These are phyloP conservation scores for Sphaerolaimus hirsutus DNA, from an alignment of 2,888 invertebrate species.

Conservation along the genomic window DNA sequence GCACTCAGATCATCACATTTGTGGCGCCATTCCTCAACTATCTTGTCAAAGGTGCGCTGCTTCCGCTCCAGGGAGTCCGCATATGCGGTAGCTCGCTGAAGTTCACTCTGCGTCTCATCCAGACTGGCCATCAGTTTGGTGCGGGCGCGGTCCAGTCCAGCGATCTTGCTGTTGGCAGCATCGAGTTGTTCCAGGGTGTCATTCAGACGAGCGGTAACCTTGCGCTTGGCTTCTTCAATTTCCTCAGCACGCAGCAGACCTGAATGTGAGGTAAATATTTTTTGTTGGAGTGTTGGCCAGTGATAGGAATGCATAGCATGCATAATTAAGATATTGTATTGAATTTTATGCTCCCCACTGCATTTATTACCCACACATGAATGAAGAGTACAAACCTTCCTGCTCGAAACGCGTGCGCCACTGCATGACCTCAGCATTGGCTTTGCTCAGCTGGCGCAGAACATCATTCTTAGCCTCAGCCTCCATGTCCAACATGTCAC, in stretches of 20 bases:
- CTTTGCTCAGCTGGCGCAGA: slow-evolving; percentile 94
- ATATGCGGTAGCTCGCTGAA: slow-evolving; percentile 38
- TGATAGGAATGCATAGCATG: no score
- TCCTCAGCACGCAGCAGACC: slow-evolving; percentile 42
- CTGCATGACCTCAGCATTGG: slow-evolving; percentile 50
- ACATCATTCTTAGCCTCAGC: slow-evolving; percentile 84
- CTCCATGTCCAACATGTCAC: slow-evolving; percentile 97
- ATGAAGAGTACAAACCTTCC: no score
- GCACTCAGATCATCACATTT: slow-evolving; percentile 85
- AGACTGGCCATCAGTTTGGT: slow-evolving; percentile 83
- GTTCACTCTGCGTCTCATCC: slow-evolving; percentile 91
- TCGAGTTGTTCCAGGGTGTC: slow-evolving; percentile 92
- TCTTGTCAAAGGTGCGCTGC: slow-evolving; percentile 96
- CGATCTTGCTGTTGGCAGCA: slow-evolving; percentile 86
- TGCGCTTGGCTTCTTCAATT: slow-evolving; percentile 84
- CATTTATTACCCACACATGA: no score
- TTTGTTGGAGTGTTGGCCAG: no score
- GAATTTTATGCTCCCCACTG: no score
- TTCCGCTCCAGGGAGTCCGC: slow-evolving; percentile 62
- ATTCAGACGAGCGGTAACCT: slow-evolving; percentile 63
- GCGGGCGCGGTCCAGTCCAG: slow-evolving; percentile 90
- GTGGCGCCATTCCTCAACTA: slow-evolving; percentile 97
- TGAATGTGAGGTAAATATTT: no score
- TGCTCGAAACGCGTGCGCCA: slow-evolving; percentile 7
- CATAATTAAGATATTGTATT: no score